Evolutionary conservation across 2,888 invertebrate genomes (phyloP), one percentile per base, ranked within the genome.

Genomic region (Nomada fucata): DNA sequence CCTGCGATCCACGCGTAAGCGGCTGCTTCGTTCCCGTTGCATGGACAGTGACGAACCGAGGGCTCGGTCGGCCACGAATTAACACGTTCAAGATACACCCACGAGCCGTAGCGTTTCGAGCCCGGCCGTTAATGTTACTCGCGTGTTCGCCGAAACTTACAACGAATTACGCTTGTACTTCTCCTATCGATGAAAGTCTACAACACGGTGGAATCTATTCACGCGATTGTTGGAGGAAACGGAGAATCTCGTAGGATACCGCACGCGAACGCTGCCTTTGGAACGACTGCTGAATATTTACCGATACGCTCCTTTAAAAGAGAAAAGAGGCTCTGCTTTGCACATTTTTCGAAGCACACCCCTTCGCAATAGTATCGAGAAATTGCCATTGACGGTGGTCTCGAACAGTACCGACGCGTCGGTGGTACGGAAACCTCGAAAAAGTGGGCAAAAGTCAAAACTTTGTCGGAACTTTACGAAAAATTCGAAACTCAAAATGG

Each of bases 111-210:
- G 78, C 78, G 69, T 82, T 78, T 78, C 78, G 71, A 81, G 78
- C 70, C 57, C 20, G 23, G 53, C 63, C 75, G 68, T 84, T 86
- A 86, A 86, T 67, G 86, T 71, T 75, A 68, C 61, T 86, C 77
- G 86, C 86, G 84, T 86, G 86, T 52, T 71, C 47, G 42, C 63
- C 70, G 47, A 80, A 78, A 83, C 65, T 80, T 60, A 73, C 63
- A 63, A 23, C 74, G 60, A 53, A 82, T 85, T 79, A 79, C 74
- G 74, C 63, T 53, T 79, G 61, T 73, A 70, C 57, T 63, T 15
- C 13, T 59, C 61, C 53, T 57, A 65, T 71, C 70, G 61, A 78
- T 63, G 53, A 71, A 84, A 76, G 50, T 65, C 29, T 63, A 42
- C 26, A 59, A 11, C 26, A 44, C 55, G 55, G 63, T 11, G 18